phyloP scores from a whole-genome alignment of 2,113 vertebrate species.

The Apodemus sylvaticus region DNA sequence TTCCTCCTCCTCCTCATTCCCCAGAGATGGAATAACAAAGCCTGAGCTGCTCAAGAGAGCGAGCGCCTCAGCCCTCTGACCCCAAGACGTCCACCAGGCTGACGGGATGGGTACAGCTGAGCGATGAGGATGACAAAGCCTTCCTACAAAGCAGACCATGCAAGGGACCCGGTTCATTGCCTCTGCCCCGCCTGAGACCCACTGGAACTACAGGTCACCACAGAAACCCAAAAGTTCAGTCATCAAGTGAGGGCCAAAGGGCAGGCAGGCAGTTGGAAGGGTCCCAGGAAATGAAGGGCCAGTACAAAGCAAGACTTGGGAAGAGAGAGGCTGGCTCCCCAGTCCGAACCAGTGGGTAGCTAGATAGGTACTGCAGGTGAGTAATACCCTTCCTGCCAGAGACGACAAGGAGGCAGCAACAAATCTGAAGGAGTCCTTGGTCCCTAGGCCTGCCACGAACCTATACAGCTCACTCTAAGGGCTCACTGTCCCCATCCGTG shows the following conservation, averaged over 20 bases:
- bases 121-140: neutral
- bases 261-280: neutral
- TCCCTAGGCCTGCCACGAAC: neutral
- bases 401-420: neutral
- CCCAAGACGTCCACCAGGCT: neutral
- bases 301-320: neutral
- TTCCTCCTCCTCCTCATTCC: neutral
- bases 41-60: neutral
- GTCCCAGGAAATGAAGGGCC: neutral
- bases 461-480: neutral
- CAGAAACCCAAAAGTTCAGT: neutral
- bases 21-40: neutral
- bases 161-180: neutral
- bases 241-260: neutral
- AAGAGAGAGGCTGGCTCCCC: neutral
- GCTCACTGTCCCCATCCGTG: fast-evolving
- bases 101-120: fast-evolving
- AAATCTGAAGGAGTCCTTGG: neutral
- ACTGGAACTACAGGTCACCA: neutral
- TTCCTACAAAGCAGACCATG: neutral
- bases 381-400: neutral
- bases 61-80: neutral
- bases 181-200: neutral
- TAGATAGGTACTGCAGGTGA: neutral
- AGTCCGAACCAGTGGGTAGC: neutral